Evolutionary conservation across 2,113 vertebrate species (phyloP), one percentile per base, ranked within the genome.

Genomic region (Anhinga anhinga): DNA sequence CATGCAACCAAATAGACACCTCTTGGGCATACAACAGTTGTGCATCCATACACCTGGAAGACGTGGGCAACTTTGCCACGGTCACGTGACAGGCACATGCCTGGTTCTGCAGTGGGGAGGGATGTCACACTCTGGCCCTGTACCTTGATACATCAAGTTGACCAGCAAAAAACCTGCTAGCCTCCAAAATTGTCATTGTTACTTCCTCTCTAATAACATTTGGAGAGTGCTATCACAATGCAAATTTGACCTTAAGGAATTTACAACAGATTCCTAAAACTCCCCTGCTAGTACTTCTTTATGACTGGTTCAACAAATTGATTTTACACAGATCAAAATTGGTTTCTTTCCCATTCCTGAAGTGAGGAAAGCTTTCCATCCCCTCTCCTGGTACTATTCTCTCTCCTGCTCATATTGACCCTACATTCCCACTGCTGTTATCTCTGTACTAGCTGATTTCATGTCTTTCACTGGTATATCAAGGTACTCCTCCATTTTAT

Each of bases 31-130:
- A 4, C 1, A 9, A 10, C 15, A 76, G 63, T 26, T 63, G 65
- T 34, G 17, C 38, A 49, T 19, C 42, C 30, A 22, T 19, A 29
- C 10, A 52, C 25, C n/a, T 55, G 65, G 52, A 62, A 62, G 38
- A 30, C 3, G 3, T 2, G 38, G 27, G 42, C 47, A 79, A 32
- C 10, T 9, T 9, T 47, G 50, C 34, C 1, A 1, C 0, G 0
- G 49, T 8, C 0, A 1, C 1, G 1, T 8, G 52, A 17, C 47
- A 42, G 66, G 52, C 14, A 45, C 7, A 2, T 1, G 9, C 26
- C 61, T 67, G 25, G 40, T 34, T 90, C 56, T 55, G 30, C 17
- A 55, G 47, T 1, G 8, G 27, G n/a, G 27, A 62, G 25, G 55
- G 34, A 34, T 2, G 1, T 34, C 70, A 47, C 58, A 34, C 1